Conservation (phyloP, 2,888 invertebrate genomes). For the Idaea straminata region DNA sequence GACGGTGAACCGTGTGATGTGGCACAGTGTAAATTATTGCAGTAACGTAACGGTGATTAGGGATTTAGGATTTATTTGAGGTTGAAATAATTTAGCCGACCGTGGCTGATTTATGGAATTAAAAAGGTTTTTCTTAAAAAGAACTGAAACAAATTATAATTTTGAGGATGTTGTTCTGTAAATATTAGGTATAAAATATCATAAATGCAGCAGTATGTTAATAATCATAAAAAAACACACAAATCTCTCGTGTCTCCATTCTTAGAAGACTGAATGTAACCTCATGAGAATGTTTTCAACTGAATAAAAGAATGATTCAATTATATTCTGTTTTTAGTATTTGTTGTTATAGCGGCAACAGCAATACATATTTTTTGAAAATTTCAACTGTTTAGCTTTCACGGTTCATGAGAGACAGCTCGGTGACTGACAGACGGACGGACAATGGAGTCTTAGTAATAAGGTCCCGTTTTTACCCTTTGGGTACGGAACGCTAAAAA, state of each 20-base stretch:
- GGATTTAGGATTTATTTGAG: neutral
- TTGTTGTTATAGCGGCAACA: too few relatives aligned
- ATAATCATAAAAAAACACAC: neutral
- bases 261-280: neutral
- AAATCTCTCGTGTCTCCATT: neutral
- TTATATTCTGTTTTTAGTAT: too few relatives aligned
- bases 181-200: neutral
- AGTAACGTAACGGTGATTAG: constrained; percentile 4
- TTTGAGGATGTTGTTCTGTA: neutral
- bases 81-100: neutral
- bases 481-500: too few relatives aligned
- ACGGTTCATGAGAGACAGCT: too few relatives aligned
- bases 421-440: too few relatives aligned
- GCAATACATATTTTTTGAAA: too few relatives aligned
- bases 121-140: neutral
- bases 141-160: neutral
- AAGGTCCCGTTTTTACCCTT: too few relatives aligned
- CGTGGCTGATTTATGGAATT: neutral
- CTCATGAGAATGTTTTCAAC: neutral
- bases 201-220: neutral
- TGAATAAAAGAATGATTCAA: too few relatives aligned
- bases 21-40: constrained; percentile 10
- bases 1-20: constrained; percentile 19
- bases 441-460: too few relatives aligned
- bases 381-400: too few relatives aligned